Evolutionary conservation across 1,140 invertebrate genomes (phyloP), one percentile per base, ranked within the genome.

Genomic region (Sinonovacula constricta): DNA sequence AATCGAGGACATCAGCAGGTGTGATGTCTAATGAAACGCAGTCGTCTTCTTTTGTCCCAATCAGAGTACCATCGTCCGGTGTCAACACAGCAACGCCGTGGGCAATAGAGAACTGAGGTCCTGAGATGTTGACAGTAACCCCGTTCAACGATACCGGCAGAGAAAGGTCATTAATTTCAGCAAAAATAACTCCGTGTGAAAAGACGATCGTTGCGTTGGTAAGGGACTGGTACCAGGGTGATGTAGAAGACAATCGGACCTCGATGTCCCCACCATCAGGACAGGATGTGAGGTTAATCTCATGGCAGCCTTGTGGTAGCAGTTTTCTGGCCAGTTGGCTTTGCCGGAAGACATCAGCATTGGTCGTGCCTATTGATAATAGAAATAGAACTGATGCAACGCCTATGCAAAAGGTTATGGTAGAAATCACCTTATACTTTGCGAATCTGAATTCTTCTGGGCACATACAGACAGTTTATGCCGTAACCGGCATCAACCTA

Each of bases 131-230:
- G 1, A 75, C 28, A 31, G 26, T 5, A 3, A 75, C 24, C 10
- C 71, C 71, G 12, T 39, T 63, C 28, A 75, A 14, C 12, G 71
- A 75, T 24, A 75, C 30, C 0, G 71, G 71, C 5, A 75, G 45
- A 30, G 60, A 39, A 12, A 75, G n/a, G 34, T 34, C 30, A 45
- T 75, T 75, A 2, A 65, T 39, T 39, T 75, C 71, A 0, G 65
- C 59, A 56, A 75, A 75, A 12, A 65, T 49, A 65, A 75, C 65
- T 4, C 71, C 71, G 36, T 33, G 36, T 10, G 71, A 54, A 36
- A 62, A 75, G 2, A 28, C 62, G 4, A 63, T 39, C 3, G 26
- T 56, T 34, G 15, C 2, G n/a, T 75, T 75, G 10, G 71, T 18
- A 0, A 49, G 26, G 18, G 62, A 33, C n/a, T 51, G 36, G 30